Evolutionary conservation across 1,140 invertebrate species (phyloP).

Genomic region (Lerema accius): DNA sequence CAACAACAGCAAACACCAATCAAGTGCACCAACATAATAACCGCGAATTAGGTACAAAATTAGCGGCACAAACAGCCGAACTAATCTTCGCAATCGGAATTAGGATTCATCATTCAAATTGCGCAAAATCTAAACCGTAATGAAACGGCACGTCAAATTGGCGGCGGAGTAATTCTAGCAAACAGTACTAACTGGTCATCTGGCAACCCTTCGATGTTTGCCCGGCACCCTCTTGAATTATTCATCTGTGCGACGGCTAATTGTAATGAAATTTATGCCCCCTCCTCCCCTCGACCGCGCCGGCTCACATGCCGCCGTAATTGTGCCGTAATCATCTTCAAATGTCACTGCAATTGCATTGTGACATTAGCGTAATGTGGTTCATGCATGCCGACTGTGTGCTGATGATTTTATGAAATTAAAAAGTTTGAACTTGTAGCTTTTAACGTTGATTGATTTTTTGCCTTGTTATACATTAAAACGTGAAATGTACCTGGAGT

Average conservation of each 20-base stretch:
- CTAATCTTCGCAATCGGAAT: conserved; percentile 31
- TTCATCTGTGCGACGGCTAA: conserved; percentile 74
- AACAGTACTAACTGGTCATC: conserved; percentile 67
- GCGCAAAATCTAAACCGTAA: conserved; percentile 58
- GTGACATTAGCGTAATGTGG: conserved; percentile 12
- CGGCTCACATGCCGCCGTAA: conserved; percentile 41
- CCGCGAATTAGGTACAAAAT: conserved; percentile 21
- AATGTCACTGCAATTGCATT: conserved; percentile 29
- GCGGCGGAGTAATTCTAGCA: conserved; percentile 56
- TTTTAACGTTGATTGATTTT: background rate
- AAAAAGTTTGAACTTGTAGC: too few relatives aligned
- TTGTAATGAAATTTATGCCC: conserved; percentile 80
- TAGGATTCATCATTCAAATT: conserved; percentile 41
- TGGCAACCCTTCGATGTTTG: conserved; percentile 74
- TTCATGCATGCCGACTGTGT: too few relatives aligned
- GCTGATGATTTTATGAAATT: background rate
- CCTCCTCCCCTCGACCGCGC: conserved; percentile 31
- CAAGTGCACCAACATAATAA: background rate
- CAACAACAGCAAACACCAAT: background rate
- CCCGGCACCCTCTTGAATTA: conserved; percentile 65
- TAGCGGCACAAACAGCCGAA: conserved; percentile 24
- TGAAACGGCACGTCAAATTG: conserved; percentile 57
- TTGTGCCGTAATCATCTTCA: conserved; percentile 28
- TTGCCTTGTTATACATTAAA: too few relatives aligned
- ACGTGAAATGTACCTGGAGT: too few relatives aligned